These are phyloP conservation scores for Pogonus chalceus DNA, from an alignment of 1,140 invertebrate genomes.

Conservation along the genomic window DNA sequence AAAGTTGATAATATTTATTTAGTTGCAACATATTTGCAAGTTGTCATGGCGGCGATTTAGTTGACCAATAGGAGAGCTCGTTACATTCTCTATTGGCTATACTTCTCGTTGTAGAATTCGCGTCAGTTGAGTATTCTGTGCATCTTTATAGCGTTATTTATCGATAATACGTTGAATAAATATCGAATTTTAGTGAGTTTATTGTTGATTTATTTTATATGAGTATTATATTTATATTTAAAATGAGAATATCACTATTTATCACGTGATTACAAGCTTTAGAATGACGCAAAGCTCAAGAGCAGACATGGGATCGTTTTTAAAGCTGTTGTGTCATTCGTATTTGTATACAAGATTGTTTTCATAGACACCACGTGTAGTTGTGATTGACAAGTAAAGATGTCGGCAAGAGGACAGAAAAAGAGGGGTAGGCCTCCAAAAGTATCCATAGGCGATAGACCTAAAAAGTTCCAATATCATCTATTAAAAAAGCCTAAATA, in stretches of 20 bases:
- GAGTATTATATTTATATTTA: conserved; percentile 16
- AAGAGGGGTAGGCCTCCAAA: conserved; percentile 81
- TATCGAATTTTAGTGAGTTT: conserved; percentile 3
- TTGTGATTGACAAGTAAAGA: conserved; percentile 39
- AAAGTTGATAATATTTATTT: neutral
- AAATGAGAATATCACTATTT: conserved; percentile 35
- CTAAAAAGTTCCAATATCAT: conserved; percentile 76
- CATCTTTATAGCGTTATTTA: conserved; percentile 32
- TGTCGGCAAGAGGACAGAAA: conserved; percentile 76
- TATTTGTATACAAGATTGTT: conserved; percentile 53
- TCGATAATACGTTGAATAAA: conserved; percentile 15
- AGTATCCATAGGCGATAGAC: conserved; percentile 70
- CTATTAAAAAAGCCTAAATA: conserved; percentile 88
- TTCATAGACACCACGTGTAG: conserved; percentile 38
- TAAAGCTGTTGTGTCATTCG: conserved; percentile 43
- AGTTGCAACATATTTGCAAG: conserved; percentile 26
- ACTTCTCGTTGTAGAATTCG: conserved; percentile 40
- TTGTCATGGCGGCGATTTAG: conserved; percentile 49
- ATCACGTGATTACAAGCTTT: conserved; percentile 47
- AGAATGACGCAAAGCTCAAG: conserved; percentile 50
- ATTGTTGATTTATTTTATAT: conserved; percentile 7
- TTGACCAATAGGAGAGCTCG: conserved; percentile 49
- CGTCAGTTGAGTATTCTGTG: conserved; percentile 49
- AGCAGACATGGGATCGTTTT: conserved; percentile 43
- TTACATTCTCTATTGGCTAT: conserved; percentile 41